Evolutionary conservation across 2,797 vertebrate species (phyloP).

Genomic region (Chiroxiphia lanceolata): DNA sequence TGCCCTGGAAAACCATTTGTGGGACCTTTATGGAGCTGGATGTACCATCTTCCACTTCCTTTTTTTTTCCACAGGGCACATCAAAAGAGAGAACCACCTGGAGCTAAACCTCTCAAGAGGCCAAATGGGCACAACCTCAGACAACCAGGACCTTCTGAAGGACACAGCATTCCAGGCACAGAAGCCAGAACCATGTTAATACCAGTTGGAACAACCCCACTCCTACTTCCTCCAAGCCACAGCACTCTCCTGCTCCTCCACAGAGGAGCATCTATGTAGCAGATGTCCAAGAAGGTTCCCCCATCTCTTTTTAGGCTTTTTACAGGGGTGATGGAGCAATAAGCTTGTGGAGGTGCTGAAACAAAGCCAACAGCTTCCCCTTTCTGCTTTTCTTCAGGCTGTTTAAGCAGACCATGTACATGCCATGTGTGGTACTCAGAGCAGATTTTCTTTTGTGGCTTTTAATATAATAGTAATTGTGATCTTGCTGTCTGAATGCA

Average conservation of each 20-base stretch:
- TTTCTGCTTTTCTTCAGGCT: not conserved
- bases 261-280: not conserved
- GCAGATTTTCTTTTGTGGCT: not conserved
- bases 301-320: not conserved
- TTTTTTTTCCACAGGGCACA: not conserved
- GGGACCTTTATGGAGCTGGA: not conserved
- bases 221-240: not conserved
- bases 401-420: not conserved
- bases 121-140: not conserved
- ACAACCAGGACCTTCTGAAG: not conserved
- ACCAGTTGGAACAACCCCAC: not conserved
- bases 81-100: not conserved
- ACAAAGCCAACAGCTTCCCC: not conserved
- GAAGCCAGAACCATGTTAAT: not conserved
- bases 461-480: constrained; percentile 30
- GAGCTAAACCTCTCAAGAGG: not conserved
- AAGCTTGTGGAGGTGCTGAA: not conserved
- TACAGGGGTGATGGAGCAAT: not conserved
- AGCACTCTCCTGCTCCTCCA: not conserved
- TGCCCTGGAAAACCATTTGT: not conserved
- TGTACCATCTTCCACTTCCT: not conserved
- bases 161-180: not conserved
- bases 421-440: not conserved
- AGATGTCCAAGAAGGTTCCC: not conserved
- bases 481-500: not conserved